Percentiles rank a stretch among this genome's conserved stretches.
phyloP scores from a whole-genome alignment of 2,113 vertebrate species.

The Emydura subglobosa region DNA sequence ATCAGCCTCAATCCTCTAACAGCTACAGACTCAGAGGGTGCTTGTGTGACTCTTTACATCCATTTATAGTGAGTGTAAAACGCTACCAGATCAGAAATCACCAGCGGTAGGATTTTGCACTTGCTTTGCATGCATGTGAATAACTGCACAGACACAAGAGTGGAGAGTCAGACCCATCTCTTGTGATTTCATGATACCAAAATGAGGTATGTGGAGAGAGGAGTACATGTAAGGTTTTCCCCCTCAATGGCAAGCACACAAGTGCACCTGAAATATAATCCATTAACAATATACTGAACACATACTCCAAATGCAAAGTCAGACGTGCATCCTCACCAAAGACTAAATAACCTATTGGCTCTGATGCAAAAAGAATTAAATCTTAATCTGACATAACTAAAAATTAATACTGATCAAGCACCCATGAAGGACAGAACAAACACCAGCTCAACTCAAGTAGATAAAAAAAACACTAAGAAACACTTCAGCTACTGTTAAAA shows the following conservation, averaged over 20 bases:
- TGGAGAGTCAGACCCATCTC: neutral
- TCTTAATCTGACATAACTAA: neutral
- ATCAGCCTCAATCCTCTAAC: neutral
- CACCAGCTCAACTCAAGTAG: neutral
- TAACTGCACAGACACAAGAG: neutral
- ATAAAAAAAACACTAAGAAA: neutral
- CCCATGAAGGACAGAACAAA: neutral
- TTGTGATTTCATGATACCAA: neutral
- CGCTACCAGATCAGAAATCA: neutral
- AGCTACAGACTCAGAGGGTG: neutral
- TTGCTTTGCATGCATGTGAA: neutral
- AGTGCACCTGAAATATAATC: neutral
- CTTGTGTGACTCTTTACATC: neutral
- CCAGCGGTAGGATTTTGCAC: neutral
- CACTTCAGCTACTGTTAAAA: neutral
- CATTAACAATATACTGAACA: neutral
- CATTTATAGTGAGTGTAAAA: too few species aligned
- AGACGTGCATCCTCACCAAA: neutral
- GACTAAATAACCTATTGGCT: neutral
- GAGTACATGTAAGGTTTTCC: neutral
- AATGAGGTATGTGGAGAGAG: fast-evolving
- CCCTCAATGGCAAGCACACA: neutral
- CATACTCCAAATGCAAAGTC: neutral
- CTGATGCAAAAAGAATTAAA: neutral
- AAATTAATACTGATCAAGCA: neutral